Base-by-base conservation (phyloP, 2,113 vertebrate genomes). In the Pterocles gutturalis region DNA sequence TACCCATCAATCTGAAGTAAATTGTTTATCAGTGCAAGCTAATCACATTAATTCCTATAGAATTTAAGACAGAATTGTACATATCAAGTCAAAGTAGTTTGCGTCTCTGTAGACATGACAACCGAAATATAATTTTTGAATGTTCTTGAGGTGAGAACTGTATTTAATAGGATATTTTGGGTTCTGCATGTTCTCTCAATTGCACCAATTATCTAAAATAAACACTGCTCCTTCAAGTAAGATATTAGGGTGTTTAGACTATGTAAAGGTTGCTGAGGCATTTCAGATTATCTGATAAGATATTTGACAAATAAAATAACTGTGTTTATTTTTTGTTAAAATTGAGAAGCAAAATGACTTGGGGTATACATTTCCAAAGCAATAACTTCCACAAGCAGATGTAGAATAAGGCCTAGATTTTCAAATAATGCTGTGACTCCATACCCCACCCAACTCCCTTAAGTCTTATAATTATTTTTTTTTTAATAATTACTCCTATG, bases 401-500 rank as follows among this genome's bases (percentile, higher is more conserved):
- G 53, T 5, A 76, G 41, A 90, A 60, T n/a, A 87, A 51, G 7
- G 18, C 29, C 14, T 55, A 41, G 7, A 77, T 75, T 87, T 82
- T 43, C 33, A 82, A 3, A 21, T 34, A 17, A 19, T 54, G 11
- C 19, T 72, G 26, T 71, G 58, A 58, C 17, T 89, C 48, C 12
- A 49, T 41, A 82, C 24, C 34, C 7, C 5, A 41, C 1, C 5
- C 10, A 2, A 10, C 5, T 80, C 75, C 51, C 16, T 66, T 29
- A 16, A 65, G 17, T 12, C 8, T 34, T 73, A 17, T 3, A 66
- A 14, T 14, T n/a, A n/a, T n/a, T n/a, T 62, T 49, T 57, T 60
- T 62, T 66, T 13, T 18, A 38, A 55, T 43, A 43, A 48, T 11
- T 10, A n/a, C 25, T 46, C 18, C 10, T 17, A 11, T 0, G 0